phyloP scores from a whole-genome alignment of 2,113 vertebrate species.

The Paralichthys olivaceus region DNA sequence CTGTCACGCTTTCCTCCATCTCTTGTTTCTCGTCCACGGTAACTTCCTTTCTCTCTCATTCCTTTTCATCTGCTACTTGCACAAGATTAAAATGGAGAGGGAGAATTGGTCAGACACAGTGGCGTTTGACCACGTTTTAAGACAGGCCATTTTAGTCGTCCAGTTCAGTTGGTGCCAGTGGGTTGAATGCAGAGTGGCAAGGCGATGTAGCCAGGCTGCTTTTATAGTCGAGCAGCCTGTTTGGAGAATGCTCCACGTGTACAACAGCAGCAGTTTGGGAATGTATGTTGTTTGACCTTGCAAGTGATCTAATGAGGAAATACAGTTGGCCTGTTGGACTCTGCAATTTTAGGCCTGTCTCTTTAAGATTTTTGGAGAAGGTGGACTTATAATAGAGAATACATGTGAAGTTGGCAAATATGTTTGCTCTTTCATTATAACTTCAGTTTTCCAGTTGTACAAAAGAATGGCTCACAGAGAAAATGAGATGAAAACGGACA shows the following conservation, averaged over 20 bases:
- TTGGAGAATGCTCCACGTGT: slow-evolving; percentile 42
- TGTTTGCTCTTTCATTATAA: slow-evolving; percentile 20
- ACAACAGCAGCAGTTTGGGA: slow-evolving; percentile 53
- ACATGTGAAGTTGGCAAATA: slow-evolving; percentile 20
- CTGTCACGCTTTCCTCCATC: slow-evolving; percentile 16
- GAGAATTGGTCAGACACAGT: slow-evolving; percentile 33
- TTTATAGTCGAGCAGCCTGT: slow-evolving; percentile 50
- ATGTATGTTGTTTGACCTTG: slow-evolving; percentile 56
- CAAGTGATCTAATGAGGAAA: slow-evolving; percentile 48
- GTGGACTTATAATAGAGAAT: slow-evolving; percentile 34
- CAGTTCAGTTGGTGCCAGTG: slow-evolving; percentile 42
- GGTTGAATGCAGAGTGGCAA: slow-evolving; percentile 54
- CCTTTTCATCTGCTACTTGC: slow-evolving; percentile 36
- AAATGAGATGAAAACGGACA: slow-evolving; percentile 12
- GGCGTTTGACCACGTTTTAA: slow-evolving; percentile 50
- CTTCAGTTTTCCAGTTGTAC: background rate
- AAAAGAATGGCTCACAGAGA: background rate
- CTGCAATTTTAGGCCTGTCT: slow-evolving; percentile 23
- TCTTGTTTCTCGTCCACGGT: slow-evolving; percentile 36
- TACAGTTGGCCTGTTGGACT: slow-evolving; percentile 18
- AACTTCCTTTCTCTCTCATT: slow-evolving; percentile 41
- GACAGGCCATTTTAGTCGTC: slow-evolving; percentile 33
- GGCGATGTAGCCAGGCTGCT: slow-evolving; percentile 25
- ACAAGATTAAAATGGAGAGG: slow-evolving; percentile 50
- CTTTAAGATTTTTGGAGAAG: slow-evolving; percentile 15